phyloP scores from a whole-genome alignment of 2,113 vertebrate species.

The Microcebus jonahi region DNA sequence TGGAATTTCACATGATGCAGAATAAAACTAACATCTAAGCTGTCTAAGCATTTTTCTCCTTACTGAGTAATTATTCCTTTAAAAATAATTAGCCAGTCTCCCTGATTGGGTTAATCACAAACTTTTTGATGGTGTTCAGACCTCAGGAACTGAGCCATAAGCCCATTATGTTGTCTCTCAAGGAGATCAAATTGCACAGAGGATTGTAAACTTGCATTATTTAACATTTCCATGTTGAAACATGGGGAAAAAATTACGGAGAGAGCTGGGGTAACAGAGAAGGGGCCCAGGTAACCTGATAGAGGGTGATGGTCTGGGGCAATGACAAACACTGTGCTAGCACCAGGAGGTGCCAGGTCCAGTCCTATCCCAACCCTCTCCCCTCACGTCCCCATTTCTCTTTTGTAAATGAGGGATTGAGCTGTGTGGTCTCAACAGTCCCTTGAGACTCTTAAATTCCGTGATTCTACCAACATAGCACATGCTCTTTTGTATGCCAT shows the following conservation, averaged over 20 bases:
- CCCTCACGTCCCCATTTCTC: not conserved
- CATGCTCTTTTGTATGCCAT: not conserved
- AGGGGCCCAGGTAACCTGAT: not conserved
- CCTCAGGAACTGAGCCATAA: not conserved
- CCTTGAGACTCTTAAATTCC: not conserved
- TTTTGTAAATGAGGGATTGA: not conserved
- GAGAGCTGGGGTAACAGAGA: not conserved
- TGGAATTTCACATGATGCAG: not conserved
- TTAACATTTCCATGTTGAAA: conserved; percentile 3
- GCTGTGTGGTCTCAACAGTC: not conserved
- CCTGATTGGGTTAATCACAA: not conserved
- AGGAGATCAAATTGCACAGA: not conserved
- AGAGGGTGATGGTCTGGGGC: not conserved
- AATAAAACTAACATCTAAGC: not conserved
- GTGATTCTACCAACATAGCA: not conserved
- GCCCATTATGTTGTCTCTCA: not conserved
- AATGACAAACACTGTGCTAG: not conserved
- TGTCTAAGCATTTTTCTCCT: not conserved
- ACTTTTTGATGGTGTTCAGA: not conserved
- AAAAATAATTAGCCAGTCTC: not conserved
- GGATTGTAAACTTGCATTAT: not conserved
- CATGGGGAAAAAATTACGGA: not conserved
- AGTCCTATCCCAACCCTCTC: not conserved
- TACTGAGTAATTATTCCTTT: conserved; percentile 14
- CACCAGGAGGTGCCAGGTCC: not conserved